Base-by-base conservation (phyloP, 2,888 invertebrate species). In the Ectemnius continuus region DNA sequence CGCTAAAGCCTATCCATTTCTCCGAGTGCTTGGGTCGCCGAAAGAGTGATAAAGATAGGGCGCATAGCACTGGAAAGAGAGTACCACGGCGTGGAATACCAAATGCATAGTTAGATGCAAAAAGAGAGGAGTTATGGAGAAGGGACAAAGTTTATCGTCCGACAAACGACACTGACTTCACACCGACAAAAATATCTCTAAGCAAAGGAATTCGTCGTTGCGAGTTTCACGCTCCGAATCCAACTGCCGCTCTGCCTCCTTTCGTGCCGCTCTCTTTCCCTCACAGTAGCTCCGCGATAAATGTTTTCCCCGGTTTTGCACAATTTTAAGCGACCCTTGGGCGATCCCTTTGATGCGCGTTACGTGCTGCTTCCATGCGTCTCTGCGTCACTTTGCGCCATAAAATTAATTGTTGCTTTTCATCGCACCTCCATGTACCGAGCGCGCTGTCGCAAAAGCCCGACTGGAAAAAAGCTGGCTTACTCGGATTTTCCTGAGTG, bases 151-250 rank as follows among this genome's bases (percentile, higher is more conserved):
- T 80, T 80, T 80, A 80, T 80, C 80, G 80, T 60, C 71, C 71
- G 80, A 72, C 72, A 76, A 80, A 79, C 71, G 83, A 72, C 72
- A 71, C 61, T 64, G 47, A 68, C 70, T 75, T 67, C 66, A 52
- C 74, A 59, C 67, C 71, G 76, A 83, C 73, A 73, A 73, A 70
- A 79, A 77, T 80, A 78, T 78, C 83, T 70, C 73, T 66, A 66
- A 69, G 69, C 68, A 62, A 67, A 75, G 70, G 80, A 80, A 82
- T 82, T 69, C 73, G 74, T 77, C 72, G 66, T 68, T 61, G 63
- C 26, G 57, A 48, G 61, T 18, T 5, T 8, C 62, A 14, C 47
- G 52, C 52, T 36, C 36, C n/a, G 16, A 52, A 16, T 13, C 52
- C 52, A 16, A 52, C n/a, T 16, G 16, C 1, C 52, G 16, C 14